Evolutionary conservation across 2,888 invertebrate genomes (phyloP).

Genomic region (Heliconius charithonia): DNA sequence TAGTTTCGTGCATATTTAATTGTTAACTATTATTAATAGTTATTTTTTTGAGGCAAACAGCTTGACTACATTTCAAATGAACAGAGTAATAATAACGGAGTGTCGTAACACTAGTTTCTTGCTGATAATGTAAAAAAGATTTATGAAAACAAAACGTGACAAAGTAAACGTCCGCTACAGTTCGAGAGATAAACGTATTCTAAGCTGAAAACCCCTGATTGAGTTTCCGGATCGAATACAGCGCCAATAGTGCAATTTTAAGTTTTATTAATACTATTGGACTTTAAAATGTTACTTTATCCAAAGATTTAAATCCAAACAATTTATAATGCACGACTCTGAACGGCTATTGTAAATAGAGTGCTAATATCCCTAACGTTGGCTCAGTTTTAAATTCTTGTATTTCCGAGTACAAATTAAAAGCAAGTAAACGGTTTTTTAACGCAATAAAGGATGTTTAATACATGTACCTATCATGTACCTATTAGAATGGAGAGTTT

Average conservation of each 20-base stretch:
- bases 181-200: conserved; percentile 29
- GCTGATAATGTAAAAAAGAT: neutral
- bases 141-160: conserved; percentile 19
- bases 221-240: conserved; percentile 18
- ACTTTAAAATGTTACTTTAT: conserved; percentile 17
- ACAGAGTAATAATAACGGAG: too few species aligned
- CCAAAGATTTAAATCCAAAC: neutral
- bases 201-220: conserved; percentile 29
- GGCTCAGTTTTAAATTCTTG: too few species aligned
- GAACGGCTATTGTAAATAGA: neutral
- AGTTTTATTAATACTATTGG: conserved; percentile 19
- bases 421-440: neutral
- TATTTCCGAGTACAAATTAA: conserved; percentile 1
- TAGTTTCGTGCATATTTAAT: too few species aligned
- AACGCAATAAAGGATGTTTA: too few species aligned
- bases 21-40: too few species aligned
- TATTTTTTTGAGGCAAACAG: too few species aligned
- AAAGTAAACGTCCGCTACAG: conserved; percentile 27
- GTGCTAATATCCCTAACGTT: too few species aligned
- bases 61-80: too few species aligned
- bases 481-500: too few species aligned
- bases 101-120: too few species aligned
- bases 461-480: too few species aligned
- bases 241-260: neutral
- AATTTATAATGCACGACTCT: neutral